These are phyloP conservation scores for Lochmaea capreae DNA, from an alignment of 2,888 invertebrate genomes.

Conservation along the genomic window DNA sequence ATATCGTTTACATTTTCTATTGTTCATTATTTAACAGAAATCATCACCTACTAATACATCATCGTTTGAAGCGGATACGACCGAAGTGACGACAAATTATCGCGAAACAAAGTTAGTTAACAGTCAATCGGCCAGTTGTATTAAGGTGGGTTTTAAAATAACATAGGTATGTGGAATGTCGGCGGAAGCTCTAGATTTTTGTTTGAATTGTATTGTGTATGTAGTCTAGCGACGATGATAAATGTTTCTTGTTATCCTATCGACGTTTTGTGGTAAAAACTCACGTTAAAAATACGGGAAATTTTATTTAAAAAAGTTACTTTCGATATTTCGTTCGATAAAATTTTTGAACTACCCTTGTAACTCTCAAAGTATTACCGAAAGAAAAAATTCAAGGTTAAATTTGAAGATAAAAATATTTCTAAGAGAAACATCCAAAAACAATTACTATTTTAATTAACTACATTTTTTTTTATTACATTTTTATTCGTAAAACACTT, in stretches of 20 bases:
- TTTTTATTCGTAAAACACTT: too few species aligned
- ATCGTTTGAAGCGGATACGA: slow-evolving; percentile 67
- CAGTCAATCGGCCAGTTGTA: slow-evolving; percentile 78
- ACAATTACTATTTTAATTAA: too few species aligned
- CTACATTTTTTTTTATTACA: too few species aligned
- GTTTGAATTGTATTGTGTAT: neutral
- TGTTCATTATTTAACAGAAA: slow-evolving; percentile 56
- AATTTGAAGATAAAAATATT: too few species aligned
- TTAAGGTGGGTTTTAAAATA: slow-evolving; percentile 70
- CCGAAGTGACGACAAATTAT: slow-evolving; percentile 62
- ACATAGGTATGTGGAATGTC: neutral
- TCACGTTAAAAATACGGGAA: too few species aligned
- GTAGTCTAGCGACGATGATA: neutral
- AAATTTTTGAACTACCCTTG: too few species aligned
- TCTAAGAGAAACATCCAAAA: too few species aligned
- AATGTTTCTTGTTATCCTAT: neutral
- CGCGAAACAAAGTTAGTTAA: slow-evolving; percentile 72
- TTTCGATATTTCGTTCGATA: too few species aligned
- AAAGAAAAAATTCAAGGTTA: too few species aligned
- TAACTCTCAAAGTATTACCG: too few species aligned
- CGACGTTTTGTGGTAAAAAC: neutral
- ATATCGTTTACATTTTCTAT: too few species aligned
- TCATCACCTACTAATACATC: slow-evolving; percentile 61
- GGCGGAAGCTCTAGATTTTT: neutral
- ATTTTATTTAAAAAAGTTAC: too few species aligned